These are phyloP conservation scores for Bettongia penicillata DNA, from an alignment of 2,113 vertebrate species.

Conservation along the genomic window DNA sequence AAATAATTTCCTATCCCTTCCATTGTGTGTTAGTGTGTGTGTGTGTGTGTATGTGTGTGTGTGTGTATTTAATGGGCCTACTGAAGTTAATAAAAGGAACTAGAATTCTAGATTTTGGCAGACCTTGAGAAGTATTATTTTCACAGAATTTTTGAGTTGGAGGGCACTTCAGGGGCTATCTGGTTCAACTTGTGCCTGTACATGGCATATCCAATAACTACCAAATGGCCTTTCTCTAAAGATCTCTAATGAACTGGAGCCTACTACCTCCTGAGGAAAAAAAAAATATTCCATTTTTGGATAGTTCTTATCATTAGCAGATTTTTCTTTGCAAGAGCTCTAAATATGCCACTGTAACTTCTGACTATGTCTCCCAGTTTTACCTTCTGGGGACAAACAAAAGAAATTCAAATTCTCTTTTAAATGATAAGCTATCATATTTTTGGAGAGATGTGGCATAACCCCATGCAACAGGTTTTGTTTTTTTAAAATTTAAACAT, in stretches of 20 bases:
- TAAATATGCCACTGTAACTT: not conserved
- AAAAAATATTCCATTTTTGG: not conserved
- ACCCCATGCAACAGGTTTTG: not conserved
- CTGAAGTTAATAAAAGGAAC: not conserved
- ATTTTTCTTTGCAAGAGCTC: not conserved
- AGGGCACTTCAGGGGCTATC: not conserved
- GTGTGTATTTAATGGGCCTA: not conserved
- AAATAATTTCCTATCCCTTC: not conserved
- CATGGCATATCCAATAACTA: not conserved
- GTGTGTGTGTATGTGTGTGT: not conserved
- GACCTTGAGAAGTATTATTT: not conserved
- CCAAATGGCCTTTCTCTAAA: not conserved
- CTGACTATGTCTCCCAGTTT: too few relatives aligned
- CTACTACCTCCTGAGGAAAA: not conserved
- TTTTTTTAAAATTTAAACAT: not conserved
- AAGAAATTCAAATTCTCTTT: not conserved
- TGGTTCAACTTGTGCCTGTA: not conserved
- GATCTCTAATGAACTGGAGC: not conserved
- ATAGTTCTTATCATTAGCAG: not conserved
- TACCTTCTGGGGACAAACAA: not conserved
- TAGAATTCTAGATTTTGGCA: not conserved
- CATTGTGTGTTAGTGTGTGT: too few relatives aligned
- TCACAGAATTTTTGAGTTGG: not conserved
- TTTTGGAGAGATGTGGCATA: not conserved
- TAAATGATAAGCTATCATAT: not conserved